Base-by-base conservation (phyloP, 2,113 vertebrate species). In the Bufo bufo region DNA sequence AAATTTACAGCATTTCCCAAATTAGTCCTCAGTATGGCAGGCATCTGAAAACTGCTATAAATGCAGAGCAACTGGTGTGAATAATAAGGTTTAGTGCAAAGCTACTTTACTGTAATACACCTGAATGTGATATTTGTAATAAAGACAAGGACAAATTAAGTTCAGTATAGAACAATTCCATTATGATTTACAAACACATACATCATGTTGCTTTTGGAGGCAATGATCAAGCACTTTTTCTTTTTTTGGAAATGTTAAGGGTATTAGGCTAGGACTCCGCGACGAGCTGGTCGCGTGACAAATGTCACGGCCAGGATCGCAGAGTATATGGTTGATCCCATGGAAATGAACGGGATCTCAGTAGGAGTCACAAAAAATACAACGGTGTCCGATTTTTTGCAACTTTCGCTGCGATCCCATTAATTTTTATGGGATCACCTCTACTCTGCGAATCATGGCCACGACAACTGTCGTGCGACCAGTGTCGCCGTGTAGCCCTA, bases 1-100 rank as follows among this genome's bases (percentile, higher is more conserved):
- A 58, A 88, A 77, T 88, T 83, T 77, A 88, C 81, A 66, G 71
- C 87, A 88, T 88, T 88, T 84, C 72, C 87, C 72, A 88, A 88
- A 88, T 88, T 88, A 88, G 80, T 72, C 87, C 82, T 84, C 72
- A 77, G 71, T 84, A 74, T 88, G 87, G 84, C 71, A 88, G 87
- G 87, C 87, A 65, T 88, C 59, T 88, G 72, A 88, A 84, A 83
- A 77, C 69, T 56, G 19, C 78, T 23, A 63, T 66, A 66, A 84
- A 84, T 77, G 72, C 72, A 88, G 47, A 88, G 71, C 81, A 84
- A 84, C 45, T 52, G 10, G 45, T 50, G 54, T 54, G 81, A 88
- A 84, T 77, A 84, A 66, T 66, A 88, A 84, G 59, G 49, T 71
- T 84, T 59, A 56, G 71, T 84, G 50, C 17, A 50, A 43, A 77